Evolutionary conservation across 2,113 vertebrate species (phyloP), one percentile per base, ranked within the genome.

Genomic region (Tonatia bakeri): DNA sequence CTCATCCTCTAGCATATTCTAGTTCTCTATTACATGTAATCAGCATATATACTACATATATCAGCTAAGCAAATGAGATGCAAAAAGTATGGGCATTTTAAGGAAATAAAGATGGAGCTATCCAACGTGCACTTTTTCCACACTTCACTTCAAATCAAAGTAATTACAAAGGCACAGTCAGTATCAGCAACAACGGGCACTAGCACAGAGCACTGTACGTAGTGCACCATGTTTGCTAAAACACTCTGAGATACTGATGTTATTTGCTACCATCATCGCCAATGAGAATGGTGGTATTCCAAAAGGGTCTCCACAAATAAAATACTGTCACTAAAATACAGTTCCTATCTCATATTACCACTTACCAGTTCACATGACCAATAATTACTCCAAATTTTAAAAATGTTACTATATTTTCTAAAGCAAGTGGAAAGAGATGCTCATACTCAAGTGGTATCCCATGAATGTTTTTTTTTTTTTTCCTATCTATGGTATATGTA

Each of bases 151-250:
- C 5, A 40, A 89, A 40, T 24, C 19, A n/a, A 69, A 72, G 20
- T 17, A 19, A 69, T 33, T 1, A 6, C 16, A 45, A 70, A 50
- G 15, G 3, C 4, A 50, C 31, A 38, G 6, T n/a, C 24, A 70
- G 8, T 16, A 26, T 31, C 14, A 50, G 7, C n/a, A 47, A 22
- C 2, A 45, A 1, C 1, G 17, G 10, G 13, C 5, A 43, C 1
- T 45, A 20, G 2, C 14, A 19, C 4, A 50, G 17, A 24, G 7
- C 1, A 76, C 6, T 81, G 1, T 5, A n/a, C 9, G 47, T 1
- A 8, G 31, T 17, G 22, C 12, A 59, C 24, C 64, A 11, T 65
- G 65, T 22, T 50, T 14, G 7, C 20, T 86, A 83, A 40, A 67
- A 31, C 56, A 43, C 16, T 88, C 9, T 26, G 67, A 86, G 45